Evolutionary conservation across 2,113 vertebrate genomes (phyloP), one percentile per base, ranked within the genome.

Genomic region (Enhydra lutris): DNA sequence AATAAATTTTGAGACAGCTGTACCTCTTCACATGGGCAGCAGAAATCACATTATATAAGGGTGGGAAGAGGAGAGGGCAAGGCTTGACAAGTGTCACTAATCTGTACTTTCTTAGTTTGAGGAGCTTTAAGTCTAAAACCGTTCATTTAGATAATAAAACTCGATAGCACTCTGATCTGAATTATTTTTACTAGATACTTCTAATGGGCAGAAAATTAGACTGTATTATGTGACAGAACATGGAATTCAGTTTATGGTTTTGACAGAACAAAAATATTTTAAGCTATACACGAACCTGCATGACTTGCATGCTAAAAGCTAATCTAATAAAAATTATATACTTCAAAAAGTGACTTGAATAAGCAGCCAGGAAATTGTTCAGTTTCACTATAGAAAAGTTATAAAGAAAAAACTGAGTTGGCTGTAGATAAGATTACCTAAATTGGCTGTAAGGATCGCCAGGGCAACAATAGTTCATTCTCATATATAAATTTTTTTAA

Each of bases 261-360:
- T 83, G 47, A 91, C 9, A 73, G 47, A 97, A 88, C 20, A 69
- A 87, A 84, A 83, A 50, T 52, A 90, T 89, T 90, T 97, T 63
- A 91, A 93, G 34, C 55, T 87, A 67, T 80, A 67, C 4, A 84
- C 34, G 93, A 91, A 89, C 2, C 45, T 84, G 7, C 1, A 84
- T 93, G 57, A 52, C n/a, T 71, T 78, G 88, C 12, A 76, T 23
- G 31, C 76, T 71, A 73, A 95, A 94, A 89, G 47, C 7, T 24
- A 83, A 36, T 89, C 39, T 10, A 74, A n/a, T 4, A 92, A 82
- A 94, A 87, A 69, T 24, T 52, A 91, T 1, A 86, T 3, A 52
- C 10, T 63, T 81, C 39, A 91, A 95, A 78, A 95, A 82, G 5
- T 42, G 24, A 39, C 57, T 29, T 84, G 12, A 93, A 7, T 92